Evolutionary conservation across 2,797 vertebrate species (phyloP), one percentile per base, ranked within the genome.

Genomic region (Anguilla marmorata): DNA sequence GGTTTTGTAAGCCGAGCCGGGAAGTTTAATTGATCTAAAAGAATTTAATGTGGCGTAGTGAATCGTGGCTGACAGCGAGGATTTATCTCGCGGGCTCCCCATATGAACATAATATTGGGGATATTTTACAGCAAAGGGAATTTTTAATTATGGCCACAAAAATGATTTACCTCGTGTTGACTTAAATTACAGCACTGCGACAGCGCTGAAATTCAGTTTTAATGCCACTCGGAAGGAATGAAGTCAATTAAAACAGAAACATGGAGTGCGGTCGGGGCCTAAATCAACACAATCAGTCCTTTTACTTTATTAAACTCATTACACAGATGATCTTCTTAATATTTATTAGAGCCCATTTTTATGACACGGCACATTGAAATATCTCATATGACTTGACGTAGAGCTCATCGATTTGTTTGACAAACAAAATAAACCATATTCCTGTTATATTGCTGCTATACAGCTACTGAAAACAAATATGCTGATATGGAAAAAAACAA

Each of bases 41-140:
- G 93, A 96, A 94, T 96, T 96, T 96, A 96, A 97, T 96, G 96
- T 94, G 94, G 94, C 95, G 94, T 96, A 95, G 95, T 96, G 95
- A 97, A 96, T 96, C 86, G 94, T 88, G 83, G 94, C 94, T 95
- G 96, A 96, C 96, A 96, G 94, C 92, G 86, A 91, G 95, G 95
- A 96, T 96, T 96, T 96, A 96, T 96, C 93, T 94, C 90, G 58
- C 90, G 90, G 91, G 93, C 93, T 93, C 88, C 90, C 89, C 94
- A 92, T 93, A 94, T 48, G 95, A 96, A 96, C 95, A 95, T 95
- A 96, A 96, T 96, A 96, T 96, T 94, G 93, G 90, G 90, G n/a
- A 91, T 89, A 90, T 95, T 96, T 96, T 95, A 95, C 92, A 93
- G 92, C 94, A 91, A 94, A 87, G 90, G 93, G 94, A 93, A 90